phyloP scores from a whole-genome alignment of 2,797 vertebrate species.

The Heteromormyrus szaboi region DNA sequence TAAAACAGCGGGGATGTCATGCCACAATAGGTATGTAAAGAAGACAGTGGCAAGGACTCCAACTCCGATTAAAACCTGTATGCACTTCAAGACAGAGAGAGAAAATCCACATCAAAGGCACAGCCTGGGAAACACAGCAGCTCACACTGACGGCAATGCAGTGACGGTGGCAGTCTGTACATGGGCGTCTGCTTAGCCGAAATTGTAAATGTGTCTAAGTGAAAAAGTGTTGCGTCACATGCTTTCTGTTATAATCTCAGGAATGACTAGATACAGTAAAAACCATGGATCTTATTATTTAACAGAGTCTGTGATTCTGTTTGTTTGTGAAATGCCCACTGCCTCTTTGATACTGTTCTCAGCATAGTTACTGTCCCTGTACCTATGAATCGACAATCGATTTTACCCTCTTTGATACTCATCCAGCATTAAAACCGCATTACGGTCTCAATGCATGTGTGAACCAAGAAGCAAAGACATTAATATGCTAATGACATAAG shows the following conservation, averaged over 20 bases:
- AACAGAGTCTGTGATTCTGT: background rate
- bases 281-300: background rate
- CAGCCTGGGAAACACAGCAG: background rate
- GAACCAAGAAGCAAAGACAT: background rate
- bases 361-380: background rate
- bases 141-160: background rate
- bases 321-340: background rate
- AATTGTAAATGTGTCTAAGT: background rate
- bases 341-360: background rate
- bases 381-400: background rate
- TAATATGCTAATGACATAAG: background rate
- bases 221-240: background rate
- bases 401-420: background rate
- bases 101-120: background rate
- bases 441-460: background rate
- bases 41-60: background rate
- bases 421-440: background rate
- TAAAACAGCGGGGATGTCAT: background rate
- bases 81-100: background rate
- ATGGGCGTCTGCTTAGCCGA: background rate
- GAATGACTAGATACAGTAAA: background rate
- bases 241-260: background rate
- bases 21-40: background rate
- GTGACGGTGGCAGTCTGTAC: background rate
- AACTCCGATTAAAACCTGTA: constrained; percentile 11